These are phyloP conservation scores for Cordilura impudica DNA, from an alignment of 2,888 invertebrate genomes.

Conservation along the genomic window DNA sequence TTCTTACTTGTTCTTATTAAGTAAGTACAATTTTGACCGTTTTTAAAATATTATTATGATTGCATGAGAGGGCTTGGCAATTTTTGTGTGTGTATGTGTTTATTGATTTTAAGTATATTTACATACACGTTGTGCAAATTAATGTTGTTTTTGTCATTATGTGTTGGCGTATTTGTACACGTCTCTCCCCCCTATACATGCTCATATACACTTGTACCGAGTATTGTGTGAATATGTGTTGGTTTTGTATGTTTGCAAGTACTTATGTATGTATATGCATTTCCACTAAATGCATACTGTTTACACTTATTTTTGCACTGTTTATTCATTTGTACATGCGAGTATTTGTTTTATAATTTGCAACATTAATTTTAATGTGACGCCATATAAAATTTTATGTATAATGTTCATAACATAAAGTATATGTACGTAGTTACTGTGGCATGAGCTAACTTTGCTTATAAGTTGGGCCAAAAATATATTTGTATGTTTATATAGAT, in stretches of 20 bases:
- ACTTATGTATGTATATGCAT: not conserved
- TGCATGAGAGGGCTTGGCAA: too few species aligned
- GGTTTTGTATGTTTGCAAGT: not conserved
- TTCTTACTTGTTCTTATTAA: too few species aligned
- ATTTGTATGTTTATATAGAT: too few species aligned
- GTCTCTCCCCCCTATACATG: not conserved
- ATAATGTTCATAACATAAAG: not conserved
- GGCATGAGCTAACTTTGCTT: too few species aligned
- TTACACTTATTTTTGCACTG: slow-evolving; percentile 20
- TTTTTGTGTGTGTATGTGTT: not conserved
- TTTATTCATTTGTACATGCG: slow-evolving; percentile 49
- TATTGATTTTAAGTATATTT: not conserved
- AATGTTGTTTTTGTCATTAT: slow-evolving; percentile 52
- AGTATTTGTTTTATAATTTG: slow-evolving; percentile 60
- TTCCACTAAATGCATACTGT: slow-evolving; percentile 22
- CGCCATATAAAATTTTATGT: slow-evolving; percentile 43
- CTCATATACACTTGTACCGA: not conserved
- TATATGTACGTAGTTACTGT: too few species aligned
- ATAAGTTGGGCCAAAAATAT: too few species aligned
- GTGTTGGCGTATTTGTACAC: slow-evolving; percentile 11
- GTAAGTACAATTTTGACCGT: too few species aligned
- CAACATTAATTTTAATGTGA: slow-evolving; percentile 64
- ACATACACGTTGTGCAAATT: slow-evolving; percentile 47
- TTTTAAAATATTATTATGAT: too few species aligned
- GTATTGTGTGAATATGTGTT: not conserved